Percentiles rank a stretch among this genome's conserved stretches.
These are phyloP conservation scores for Luffia ferchaultella DNA, from an alignment of 2,888 invertebrate genomes.

Conservation along the genomic window DNA sequence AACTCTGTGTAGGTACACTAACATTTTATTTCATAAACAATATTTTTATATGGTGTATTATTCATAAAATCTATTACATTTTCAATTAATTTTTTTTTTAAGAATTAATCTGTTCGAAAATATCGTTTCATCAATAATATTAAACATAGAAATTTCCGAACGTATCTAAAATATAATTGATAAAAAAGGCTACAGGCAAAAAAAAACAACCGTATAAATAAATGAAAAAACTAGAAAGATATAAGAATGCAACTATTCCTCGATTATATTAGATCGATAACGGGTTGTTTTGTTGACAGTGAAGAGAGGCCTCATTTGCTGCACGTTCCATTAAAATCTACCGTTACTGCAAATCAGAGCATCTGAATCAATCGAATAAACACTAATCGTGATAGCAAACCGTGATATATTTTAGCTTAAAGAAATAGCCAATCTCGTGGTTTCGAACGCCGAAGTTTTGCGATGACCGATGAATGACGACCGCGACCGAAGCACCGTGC, in stretches of 20 bases:
- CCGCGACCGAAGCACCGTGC: background rate
- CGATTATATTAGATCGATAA: background rate
- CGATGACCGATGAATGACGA: background rate
- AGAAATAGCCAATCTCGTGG: background rate
- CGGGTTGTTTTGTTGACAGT: background rate
- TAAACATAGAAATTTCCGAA: too few species aligned
- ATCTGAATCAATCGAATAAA: background rate
- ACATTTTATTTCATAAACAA: too few species aligned
- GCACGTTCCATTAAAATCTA: background rate
- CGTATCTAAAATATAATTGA: too few species aligned
- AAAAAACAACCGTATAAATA: too few species aligned
- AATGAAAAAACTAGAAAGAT: too few species aligned
- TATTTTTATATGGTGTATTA: too few species aligned
- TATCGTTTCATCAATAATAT: too few species aligned
- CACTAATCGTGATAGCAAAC: background rate
- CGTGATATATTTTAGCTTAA: background rate
- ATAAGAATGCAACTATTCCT: background rate
- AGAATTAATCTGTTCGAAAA: too few species aligned
- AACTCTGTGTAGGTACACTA: too few species aligned
- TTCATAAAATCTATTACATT: too few species aligned
- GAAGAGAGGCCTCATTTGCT: background rate
- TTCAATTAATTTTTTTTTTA: too few species aligned
- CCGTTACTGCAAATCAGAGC: background rate
- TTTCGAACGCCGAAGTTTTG: background rate
- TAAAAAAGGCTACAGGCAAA: too few species aligned